Evolutionary conservation across 1,140 invertebrate species (phyloP), one percentile per base, ranked within the genome.

Genomic region (Leptinotarsa texana): DNA sequence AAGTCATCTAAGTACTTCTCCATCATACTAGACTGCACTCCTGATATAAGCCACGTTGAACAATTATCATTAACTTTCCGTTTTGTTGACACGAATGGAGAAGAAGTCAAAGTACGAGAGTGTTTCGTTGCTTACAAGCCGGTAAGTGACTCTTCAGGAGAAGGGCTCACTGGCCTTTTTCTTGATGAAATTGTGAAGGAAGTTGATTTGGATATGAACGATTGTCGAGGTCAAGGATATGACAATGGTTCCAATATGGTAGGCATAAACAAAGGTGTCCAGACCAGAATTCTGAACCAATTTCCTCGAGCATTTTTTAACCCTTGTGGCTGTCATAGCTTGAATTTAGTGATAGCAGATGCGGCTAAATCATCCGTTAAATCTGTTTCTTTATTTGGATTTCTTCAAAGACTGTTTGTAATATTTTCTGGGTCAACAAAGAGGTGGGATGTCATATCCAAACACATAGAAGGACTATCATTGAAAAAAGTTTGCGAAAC

Each of bases 401-500:
- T 57, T 57, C 51, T 57, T n/a, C 51, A 57, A 57, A 57, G 51
- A 57, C 51, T 57, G 51, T 57, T 57, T 57, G 51, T 57, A 17
- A 17, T n/a, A 57, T 57, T 57, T n/a, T 57, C 51, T 57, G 51
- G 51, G n/a, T 57, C 51, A 57, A 57, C 51, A 57, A 57, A 57
- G 51, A 13, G 51, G n/a, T 57, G 51, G 51, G 51, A 57, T 17
- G 51, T 57, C 13, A 57, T 57, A 57, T 57, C 51, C 51, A 57
- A 57, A n/a, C 51, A 57, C 51, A 57, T 57, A 57, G 51, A 57
- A 57, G 51, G 51, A n/a, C n/a, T 57, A n/a, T 57, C 51, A n/a
- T n/a, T 57, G 51, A 57, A 57, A 57, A 57, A 57, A 57, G 51
- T 57, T 57, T 57, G 51, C 51, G 51, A 57, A 57, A 57, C 51